These are phyloP conservation scores for Dipus sagitta DNA, from an alignment of 2,797 vertebrate genomes.

Conservation along the genomic window DNA sequence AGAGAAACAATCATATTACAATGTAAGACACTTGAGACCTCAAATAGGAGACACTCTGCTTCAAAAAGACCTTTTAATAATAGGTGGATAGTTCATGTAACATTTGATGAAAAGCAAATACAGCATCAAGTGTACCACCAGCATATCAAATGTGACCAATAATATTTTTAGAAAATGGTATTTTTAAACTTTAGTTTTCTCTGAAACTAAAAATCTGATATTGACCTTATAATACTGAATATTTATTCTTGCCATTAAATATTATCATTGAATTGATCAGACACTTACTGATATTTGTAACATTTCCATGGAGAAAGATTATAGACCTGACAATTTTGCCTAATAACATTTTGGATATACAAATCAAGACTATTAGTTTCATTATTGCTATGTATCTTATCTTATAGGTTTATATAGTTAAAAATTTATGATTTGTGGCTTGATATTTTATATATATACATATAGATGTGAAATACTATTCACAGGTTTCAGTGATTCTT, in stretches of 20 bases:
- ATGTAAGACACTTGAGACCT: not conserved
- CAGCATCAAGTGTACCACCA: not conserved
- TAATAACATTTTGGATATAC: no score
- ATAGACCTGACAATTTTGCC: no score
- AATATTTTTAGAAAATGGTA: not conserved
- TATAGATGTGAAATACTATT: no score
- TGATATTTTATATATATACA: no score
- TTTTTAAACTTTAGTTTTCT: not conserved
- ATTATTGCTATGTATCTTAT: no score
- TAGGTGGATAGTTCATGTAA: not conserved
- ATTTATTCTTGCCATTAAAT: not conserved
- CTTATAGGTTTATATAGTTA: no score
- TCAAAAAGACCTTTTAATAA: not conserved
- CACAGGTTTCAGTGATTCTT: not conserved
- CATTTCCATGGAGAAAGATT: no score
- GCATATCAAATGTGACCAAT: not conserved
- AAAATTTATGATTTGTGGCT: no score
- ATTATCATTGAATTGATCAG: no score
- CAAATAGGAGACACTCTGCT: not conserved
- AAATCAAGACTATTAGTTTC: no score
- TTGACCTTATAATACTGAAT: constrained; percentile 3
- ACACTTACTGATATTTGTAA: no score
- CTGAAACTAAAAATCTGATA: not conserved
- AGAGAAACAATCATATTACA: not conserved
- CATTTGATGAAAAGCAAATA: not conserved